These are phyloP conservation scores for Eristalis arbustorum DNA, from an alignment of 2,888 invertebrate species.

Conservation along the genomic window DNA sequence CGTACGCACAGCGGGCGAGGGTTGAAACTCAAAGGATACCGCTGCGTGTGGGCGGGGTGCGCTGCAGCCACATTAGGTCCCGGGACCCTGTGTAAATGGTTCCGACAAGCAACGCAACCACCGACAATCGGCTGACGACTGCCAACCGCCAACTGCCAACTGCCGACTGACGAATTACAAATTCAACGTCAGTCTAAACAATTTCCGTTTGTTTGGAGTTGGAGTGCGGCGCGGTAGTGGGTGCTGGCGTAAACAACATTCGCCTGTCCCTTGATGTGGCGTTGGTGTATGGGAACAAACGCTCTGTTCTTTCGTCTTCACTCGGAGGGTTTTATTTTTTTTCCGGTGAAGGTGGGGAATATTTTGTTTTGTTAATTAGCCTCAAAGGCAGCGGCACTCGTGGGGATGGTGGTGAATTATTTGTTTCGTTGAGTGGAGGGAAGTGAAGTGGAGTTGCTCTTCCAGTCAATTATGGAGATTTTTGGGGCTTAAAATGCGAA, in stretches of 20 bases:
- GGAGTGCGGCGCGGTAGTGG: background rate
- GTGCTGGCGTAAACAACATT: constrained; percentile 9
- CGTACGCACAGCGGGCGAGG: background rate
- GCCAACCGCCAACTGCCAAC: too few species aligned
- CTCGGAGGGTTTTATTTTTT: background rate
- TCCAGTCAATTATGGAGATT: too few species aligned
- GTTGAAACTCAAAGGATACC: constrained; percentile 34
- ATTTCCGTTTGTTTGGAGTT: constrained; percentile 58
- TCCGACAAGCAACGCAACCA: background rate
- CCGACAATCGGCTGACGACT: background rate
- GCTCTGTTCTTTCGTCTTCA: background rate
- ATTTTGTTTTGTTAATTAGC: background rate
- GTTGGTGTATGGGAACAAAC: background rate
- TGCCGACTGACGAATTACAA: constrained; percentile 50
- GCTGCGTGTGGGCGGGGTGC: background rate
- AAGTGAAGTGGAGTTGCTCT: background rate
- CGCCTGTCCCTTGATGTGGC: background rate
- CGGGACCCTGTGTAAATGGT: constrained; percentile 26
- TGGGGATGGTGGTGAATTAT: background rate
- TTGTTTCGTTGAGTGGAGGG: background rate
- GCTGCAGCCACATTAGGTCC: constrained; percentile 39
- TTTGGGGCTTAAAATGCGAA: too few species aligned
- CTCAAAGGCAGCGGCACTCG: background rate
- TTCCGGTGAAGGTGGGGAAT: background rate
- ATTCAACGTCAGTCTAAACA: constrained; percentile 64